These are phyloP conservation scores for Gephyroberyx darwinii DNA, from an alignment of 2,797 vertebrate genomes.

Conservation along the genomic window DNA sequence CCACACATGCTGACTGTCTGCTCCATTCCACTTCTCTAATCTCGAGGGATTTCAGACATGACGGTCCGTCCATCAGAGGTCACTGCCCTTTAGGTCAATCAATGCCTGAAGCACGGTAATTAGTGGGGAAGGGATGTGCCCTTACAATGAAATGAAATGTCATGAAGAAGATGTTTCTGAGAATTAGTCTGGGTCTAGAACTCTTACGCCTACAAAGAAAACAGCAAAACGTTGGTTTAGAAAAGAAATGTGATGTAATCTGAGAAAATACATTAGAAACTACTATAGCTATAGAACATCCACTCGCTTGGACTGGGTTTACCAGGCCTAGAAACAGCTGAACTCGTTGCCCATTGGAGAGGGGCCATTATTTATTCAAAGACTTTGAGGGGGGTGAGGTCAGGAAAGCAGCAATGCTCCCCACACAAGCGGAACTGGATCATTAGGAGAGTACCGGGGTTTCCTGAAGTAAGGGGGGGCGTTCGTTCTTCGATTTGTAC, in stretches of 20 bases:
- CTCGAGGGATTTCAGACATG: conserved; percentile 35
- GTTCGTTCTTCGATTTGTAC: not conserved
- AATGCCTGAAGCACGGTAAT: conserved; percentile 35
- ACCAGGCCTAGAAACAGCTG: not conserved
- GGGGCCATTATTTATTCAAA: not conserved
- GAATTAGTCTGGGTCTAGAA: not conserved
- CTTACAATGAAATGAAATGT: conserved; percentile 42
- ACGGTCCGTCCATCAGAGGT: conserved; percentile 48
- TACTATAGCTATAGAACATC: too few species aligned
- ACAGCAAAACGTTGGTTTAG: conserved; percentile 4
- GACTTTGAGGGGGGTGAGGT: not conserved
- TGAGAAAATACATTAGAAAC: conserved; percentile 1
- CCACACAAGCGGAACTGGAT: not conserved
- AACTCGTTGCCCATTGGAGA: not conserved
- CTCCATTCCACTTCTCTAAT: conserved; percentile 19
- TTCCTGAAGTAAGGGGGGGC: not conserved
- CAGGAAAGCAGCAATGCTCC: not conserved
- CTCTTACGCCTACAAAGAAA: not conserved
- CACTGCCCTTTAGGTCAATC: conserved; percentile 44
- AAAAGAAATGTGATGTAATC: not conserved
- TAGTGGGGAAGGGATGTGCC: conserved; percentile 23
- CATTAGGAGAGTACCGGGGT: not conserved
- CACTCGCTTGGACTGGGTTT: not conserved
- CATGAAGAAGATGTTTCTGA: conserved; percentile 23
- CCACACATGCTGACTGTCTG: not conserved